These are phyloP conservation scores for Salpingus planirostris DNA, from an alignment of 2,888 invertebrate species.

Conservation along the genomic window DNA sequence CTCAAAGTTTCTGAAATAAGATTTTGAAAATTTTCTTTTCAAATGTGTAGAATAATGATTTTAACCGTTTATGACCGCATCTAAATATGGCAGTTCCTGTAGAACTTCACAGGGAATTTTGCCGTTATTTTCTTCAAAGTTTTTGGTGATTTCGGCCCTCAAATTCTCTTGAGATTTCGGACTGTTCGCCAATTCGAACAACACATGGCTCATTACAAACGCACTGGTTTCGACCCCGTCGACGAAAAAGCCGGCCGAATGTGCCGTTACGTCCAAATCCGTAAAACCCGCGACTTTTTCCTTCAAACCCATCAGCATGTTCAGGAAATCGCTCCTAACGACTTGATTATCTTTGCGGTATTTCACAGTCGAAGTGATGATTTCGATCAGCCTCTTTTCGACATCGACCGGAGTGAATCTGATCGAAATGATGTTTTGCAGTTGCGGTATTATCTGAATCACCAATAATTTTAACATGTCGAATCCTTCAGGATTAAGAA, in stretches of 20 bases:
- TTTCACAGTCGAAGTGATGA: slow-evolving; percentile 30
- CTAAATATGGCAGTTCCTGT: slow-evolving; percentile 41
- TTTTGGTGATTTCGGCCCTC: slow-evolving; percentile 33
- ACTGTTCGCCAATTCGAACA: slow-evolving; percentile 38
- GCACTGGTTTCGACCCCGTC: slow-evolving; percentile 46
- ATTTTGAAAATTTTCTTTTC: not conserved
- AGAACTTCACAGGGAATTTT: slow-evolving; percentile 38
- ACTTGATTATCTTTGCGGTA: slow-evolving; percentile 35
- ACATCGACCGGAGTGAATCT: slow-evolving; percentile 5
- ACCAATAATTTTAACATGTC: slow-evolving; percentile 8
- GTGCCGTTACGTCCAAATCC: slow-evolving; percentile 44
- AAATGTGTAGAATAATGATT: not conserved
- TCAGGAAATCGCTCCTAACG: slow-evolving; percentile 37
- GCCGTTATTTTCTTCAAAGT: slow-evolving; percentile 28
- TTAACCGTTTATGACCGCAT: slow-evolving; percentile 36
- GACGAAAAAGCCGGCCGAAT: slow-evolving; percentile 47
- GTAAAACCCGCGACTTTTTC: slow-evolving; percentile 22
- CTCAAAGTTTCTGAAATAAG: slow-evolving; percentile 17
- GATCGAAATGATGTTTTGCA: slow-evolving; percentile 7
- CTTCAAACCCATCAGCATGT: slow-evolving; percentile 30
- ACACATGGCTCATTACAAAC: slow-evolving; percentile 34
- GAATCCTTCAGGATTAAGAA: slow-evolving; percentile 13
- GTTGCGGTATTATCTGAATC: slow-evolving; percentile 8
- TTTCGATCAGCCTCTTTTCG: not conserved
- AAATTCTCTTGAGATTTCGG: slow-evolving; percentile 38